Evolutionary conservation across 1,140 invertebrate species (phyloP), one percentile per base, ranked within the genome.

Genomic region (Ceratosolen solmsi): DNA sequence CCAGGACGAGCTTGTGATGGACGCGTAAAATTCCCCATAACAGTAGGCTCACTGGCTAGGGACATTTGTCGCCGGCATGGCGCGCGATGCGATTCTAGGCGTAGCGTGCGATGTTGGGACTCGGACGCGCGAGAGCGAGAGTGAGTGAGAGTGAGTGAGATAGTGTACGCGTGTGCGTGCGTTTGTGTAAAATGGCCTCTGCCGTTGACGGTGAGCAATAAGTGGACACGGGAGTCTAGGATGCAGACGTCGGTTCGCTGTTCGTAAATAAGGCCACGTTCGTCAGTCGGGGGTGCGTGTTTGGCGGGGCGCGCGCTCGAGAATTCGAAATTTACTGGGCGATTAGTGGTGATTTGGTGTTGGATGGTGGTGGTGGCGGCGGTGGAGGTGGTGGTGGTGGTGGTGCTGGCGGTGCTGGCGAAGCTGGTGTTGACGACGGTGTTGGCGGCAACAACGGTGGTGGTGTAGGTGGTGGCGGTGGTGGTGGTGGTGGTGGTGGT

Each of bases 131-230:
- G 41, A 46, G 41, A 46, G 13, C 5, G 41, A 46, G 41, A 46
- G 41, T 7, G 41, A 46, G 41, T 7, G 41, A 46, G 60, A 1
- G 11, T 33, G 15, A 17, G 2, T 17, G 30, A 33, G 33, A n/a
- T n/a, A n/a, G n/a, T n/a, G n/a, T n/a, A n/a, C n/a, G n/a, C n/a
- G n/a, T n/a, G n/a, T n/a, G n/a, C n/a, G n/a, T n/a, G n/a, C n/a
- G n/a, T n/a, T n/a, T n/a, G n/a, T n/a, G n/a, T n/a, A n/a, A 63
- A 30, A 63, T 63, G 60, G 60, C 60, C 60, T 63, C 60, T 33
- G 11, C 2, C 13, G 30, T 1, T 33, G 7, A 1, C 27, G 11
- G 27, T 63, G 27, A 25, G 60, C 8, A 27, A 8, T 5, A 63
- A 63, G 30, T 33, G 60, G 0, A 5, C 27, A 1, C 3, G 1